Base-by-base conservation (phyloP, 2,113 vertebrate genomes). In the Tachycineta bicolor region DNA sequence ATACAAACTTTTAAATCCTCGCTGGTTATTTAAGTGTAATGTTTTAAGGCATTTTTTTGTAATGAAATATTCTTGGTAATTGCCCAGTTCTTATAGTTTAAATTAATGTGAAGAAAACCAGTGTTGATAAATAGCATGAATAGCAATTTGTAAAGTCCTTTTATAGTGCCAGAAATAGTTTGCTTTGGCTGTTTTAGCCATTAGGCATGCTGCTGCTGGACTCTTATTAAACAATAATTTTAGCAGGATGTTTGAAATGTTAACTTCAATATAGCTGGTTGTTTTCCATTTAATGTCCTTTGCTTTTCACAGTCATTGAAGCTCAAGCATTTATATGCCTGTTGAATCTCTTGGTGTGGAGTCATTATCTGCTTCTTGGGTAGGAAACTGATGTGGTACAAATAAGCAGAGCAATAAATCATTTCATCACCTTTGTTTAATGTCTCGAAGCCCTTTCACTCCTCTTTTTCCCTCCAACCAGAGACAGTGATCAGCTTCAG, bases 311-410 rank as follows among this genome's bases (percentile, higher is more conserved):
- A 78, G 19, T 64, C 58, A 71, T 19, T 83, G 68, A 84, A 87
- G 9, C 11, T 89, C 60, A 82, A 89, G 29, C 47, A 85, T 93
- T 86, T 88, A 71, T 58, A 53, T 31, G 23, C 11, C 59, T 79
- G 81, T 64, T 3, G 5, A 93, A 47, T 58, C 17, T 86, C 39
- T 82, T 82, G 41, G 77, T 87, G 39, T 67, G 91, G 76, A 89
- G 73, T 80, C 56, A 71, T 67, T 92, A 39, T 65, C 37, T 80
- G 39, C 12, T 90, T 89, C 52, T 83, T 65, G 47, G n/a, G n/a
- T 95, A 78, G 63, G 31, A 92, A 96, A 92, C n/a, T 94, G 87
- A 93, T 87, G 53, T 84, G 31, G 25, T 93, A 74, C 49, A 84
- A 91, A 67, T 46, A 85, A 79, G 21, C 33, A 67, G 56, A 83